Conservation (phyloP, 53 echinoderm and acorn worm species). For the Pentamera pediparva region DNA sequence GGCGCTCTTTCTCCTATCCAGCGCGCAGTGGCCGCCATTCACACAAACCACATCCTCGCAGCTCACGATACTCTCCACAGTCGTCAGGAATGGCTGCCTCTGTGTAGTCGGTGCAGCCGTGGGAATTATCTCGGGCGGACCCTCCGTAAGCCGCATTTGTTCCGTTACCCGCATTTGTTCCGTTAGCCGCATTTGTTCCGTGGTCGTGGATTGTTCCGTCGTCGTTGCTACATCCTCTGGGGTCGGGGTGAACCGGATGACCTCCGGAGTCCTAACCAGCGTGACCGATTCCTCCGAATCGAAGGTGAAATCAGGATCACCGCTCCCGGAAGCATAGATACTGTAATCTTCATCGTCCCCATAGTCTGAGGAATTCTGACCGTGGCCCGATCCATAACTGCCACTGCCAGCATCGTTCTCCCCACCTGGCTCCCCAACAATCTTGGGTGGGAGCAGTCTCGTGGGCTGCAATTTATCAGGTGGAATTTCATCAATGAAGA, state of each 20-base stretch:
- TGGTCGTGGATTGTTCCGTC: not conserved
- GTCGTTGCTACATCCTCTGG: not conserved
- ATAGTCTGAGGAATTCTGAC: not conserved
- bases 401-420: not conserved
- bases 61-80: not conserved
- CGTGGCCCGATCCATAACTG: not conserved
- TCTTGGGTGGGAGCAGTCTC: not conserved
- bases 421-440: not conserved
- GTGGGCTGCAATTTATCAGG: not conserved
- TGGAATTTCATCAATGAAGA: conserved; percentile 2
- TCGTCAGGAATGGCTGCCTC: not conserved
- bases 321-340: not conserved
- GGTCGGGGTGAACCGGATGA: not conserved
- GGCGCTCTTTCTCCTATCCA: conserved; percentile 14
- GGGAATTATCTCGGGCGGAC: not conserved
- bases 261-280: not conserved
- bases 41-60: conserved; percentile 37
- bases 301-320: not conserved
- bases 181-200: not conserved
- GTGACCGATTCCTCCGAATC: not conserved
- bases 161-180: not conserved
- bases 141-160: not conserved
- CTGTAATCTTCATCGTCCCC: conserved; percentile 12
- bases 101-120: not conserved
- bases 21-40: conserved; percentile 30